Conservation (phyloP, 1,140 invertebrate species). For the Agrilus planipennis region DNA sequence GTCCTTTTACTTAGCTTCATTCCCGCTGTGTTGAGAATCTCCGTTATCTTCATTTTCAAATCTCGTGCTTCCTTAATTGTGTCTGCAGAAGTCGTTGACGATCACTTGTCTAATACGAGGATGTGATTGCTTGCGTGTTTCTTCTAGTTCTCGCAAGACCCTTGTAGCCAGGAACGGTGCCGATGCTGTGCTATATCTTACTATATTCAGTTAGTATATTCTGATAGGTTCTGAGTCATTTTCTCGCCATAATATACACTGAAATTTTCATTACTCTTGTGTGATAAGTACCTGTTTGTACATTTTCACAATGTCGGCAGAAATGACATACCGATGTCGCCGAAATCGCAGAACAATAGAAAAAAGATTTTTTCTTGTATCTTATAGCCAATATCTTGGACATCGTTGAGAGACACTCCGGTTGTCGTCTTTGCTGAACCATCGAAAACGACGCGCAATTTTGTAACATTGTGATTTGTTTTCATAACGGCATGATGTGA, state of each 20-base stretch:
- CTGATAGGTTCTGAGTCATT: conserved; percentile 8
- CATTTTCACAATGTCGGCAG: conserved; percentile 34
- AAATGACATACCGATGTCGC: conserved; percentile 12
- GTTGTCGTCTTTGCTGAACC: conserved; percentile 8
- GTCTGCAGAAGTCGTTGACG: too few species aligned
- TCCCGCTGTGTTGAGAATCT: too few species aligned
- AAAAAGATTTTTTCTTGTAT: conserved; percentile 12
- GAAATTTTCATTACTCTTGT: conserved; percentile 19
- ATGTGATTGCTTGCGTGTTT: too few species aligned
- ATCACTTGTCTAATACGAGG: too few species aligned
- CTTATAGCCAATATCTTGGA: conserved; percentile 14
- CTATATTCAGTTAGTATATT: conserved; percentile 17
- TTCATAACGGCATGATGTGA: conserved; percentile 21
- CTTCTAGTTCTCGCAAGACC: conserved; percentile 19
- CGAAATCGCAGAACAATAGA: conserved; percentile 14
- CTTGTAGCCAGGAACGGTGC: conserved; percentile 20
- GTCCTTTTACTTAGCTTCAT: too few species aligned
- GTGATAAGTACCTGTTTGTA: conserved; percentile 31
- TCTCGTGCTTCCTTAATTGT: too few species aligned
- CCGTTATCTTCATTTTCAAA: too few species aligned
- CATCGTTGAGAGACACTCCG: conserved; percentile 19
- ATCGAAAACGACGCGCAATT: conserved; percentile 17
- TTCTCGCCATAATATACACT: conserved; percentile 28
- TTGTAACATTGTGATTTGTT: conserved; percentile 22
- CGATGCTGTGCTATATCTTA: conserved; percentile 22